Evolutionary conservation across 2,797 vertebrate species (phyloP), one percentile per base, ranked within the genome.

Genomic region (Ctenopoma kingsleyae): DNA sequence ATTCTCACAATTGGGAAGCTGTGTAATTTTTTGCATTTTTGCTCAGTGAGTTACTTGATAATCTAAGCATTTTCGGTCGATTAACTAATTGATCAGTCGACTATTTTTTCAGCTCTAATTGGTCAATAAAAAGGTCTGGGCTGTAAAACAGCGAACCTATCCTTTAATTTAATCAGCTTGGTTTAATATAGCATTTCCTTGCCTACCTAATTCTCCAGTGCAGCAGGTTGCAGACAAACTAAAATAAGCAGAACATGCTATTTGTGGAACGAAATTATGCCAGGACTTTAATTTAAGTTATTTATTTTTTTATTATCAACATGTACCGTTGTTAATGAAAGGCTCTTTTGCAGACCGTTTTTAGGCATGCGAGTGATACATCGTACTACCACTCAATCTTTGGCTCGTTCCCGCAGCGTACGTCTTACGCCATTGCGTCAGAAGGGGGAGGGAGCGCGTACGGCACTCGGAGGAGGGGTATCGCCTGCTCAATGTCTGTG

Each of bases 381-480:
- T 86, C 78, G 8, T 22, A 0, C 0, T 0, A 0, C 6, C 2
- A 8, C 0, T 13, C 58, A 3, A 73, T 78, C 71, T 87, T 79
- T 71, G 77, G 6, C 19, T 51, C 11, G 23, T 20, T 47, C 38
- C 44, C 4, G 12, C 27, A n/a, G 10, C 2, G 15, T 41, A 76
- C 82, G 86, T 76, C n/a, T 22, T 74, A 19, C 90, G 89, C 74
- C 20, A 30, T 83, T 76, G 89, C 91, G 90, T 91, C 84, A 87
- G 4, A 12, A 2, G 3, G 10, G 49, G 52, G 61, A 60, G 84
- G 79, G 76, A 41, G 52, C 60, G 67, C 75, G 70, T 65, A 76
- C 61, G 23, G 59, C 40, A 16, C 12, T 54, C 40, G 4, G 76
- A 60, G 66, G 70, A 77, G 82, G 81, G 59, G 66, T 48, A 67